Percentiles rank a stretch among this genome's conserved stretches.
Evolutionary conservation across 2,113 vertebrate species (phyloP).

Genomic region (Merops nubicus): DNA sequence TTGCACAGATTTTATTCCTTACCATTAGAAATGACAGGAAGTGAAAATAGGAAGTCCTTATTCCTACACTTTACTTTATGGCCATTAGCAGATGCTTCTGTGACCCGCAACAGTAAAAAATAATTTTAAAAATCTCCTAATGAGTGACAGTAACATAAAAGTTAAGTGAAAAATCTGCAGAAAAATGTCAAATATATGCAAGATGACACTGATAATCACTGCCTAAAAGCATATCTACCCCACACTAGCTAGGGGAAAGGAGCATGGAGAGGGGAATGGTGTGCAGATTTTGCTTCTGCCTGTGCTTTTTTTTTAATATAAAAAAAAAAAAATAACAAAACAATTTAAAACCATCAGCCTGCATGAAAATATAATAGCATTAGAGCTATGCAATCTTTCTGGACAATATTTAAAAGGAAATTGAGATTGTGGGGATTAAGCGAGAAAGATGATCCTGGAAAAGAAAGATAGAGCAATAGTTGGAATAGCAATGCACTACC

Average conservation of each 20-base stretch:
- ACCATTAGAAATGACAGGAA: constrained; percentile 16
- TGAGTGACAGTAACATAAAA: constrained; percentile 51
- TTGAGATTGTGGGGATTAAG: not conserved
- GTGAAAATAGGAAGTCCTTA: constrained; percentile 33
- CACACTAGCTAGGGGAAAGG: not conserved
- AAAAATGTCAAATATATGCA: constrained; percentile 28
- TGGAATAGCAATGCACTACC: not conserved
- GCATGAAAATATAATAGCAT: not conserved
- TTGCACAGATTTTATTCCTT: not conserved
- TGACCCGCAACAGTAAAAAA: constrained; percentile 15
- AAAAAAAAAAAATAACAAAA: not conserved
- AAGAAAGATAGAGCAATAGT: not conserved
- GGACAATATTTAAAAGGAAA: not conserved
- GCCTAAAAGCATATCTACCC: not conserved
- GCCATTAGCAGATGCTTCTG: constrained; percentile 33
- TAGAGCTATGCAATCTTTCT: not conserved
- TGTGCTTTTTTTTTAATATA: not conserved
- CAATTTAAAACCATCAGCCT: not conserved
- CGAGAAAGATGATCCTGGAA: not conserved
- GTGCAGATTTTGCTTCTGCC: not conserved
- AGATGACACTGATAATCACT: not conserved
- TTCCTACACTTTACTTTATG: constrained; percentile 15
- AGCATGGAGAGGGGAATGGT: fast-evolving
- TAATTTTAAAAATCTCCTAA: constrained; percentile 1
- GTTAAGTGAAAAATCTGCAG: constrained; percentile 28